Conservation (phyloP, 2,113 vertebrate species). For the Plotosus lineatus region DNA sequence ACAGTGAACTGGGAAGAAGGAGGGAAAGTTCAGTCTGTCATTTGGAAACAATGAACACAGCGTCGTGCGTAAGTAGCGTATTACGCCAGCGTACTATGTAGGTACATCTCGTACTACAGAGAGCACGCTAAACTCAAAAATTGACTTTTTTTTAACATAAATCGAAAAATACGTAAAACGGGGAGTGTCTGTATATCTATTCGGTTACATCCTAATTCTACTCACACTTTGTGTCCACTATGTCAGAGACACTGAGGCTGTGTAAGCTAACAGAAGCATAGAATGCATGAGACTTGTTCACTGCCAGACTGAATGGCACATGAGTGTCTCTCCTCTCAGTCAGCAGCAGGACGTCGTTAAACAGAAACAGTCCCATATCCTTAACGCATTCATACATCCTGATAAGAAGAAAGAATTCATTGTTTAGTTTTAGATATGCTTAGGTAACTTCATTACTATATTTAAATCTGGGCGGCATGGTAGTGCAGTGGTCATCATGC, state of each 20-base stretch:
- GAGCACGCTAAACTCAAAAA: too few species aligned
- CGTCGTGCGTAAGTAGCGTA: too few species aligned
- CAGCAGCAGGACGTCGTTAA: slow-evolving; percentile 74
- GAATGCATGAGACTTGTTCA: slow-evolving; percentile 73
- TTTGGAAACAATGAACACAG: too few species aligned
- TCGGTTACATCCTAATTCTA: background rate
- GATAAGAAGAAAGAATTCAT: background rate
- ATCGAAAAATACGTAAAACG: background rate
- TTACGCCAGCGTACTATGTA: too few species aligned
- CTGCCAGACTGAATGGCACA: slow-evolving; percentile 67
- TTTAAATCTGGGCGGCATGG: too few species aligned
- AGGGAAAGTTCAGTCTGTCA: too few species aligned
- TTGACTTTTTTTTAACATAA: too few species aligned
- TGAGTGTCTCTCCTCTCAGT: slow-evolving; percentile 61
- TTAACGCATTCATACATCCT: slow-evolving; percentile 71
- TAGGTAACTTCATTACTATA: too few species aligned
- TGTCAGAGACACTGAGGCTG: slow-evolving; percentile 69
- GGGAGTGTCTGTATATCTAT: background rate
- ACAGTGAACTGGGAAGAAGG: too few species aligned
- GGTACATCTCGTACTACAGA: too few species aligned
- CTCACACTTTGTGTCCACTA: slow-evolving; percentile 77
- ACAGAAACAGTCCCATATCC: slow-evolving; percentile 81
- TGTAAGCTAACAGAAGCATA: slow-evolving; percentile 73
- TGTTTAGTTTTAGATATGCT: background rate
- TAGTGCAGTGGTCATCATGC: too few species aligned